phyloP scores from a whole-genome alignment of 2,113 vertebrate species.

The Cebus imitator region DNA sequence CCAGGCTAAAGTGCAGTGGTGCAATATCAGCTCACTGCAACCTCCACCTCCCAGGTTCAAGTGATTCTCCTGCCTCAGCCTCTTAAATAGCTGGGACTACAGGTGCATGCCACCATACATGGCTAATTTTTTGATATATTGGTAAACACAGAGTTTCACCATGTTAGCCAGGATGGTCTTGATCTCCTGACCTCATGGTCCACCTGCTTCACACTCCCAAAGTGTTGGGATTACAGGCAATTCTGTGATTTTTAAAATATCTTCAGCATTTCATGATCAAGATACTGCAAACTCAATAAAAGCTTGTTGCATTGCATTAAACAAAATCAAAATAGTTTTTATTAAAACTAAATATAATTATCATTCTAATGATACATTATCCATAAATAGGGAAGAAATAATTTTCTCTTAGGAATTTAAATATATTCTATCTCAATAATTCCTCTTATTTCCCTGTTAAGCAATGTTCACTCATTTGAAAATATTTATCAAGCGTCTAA shows the following conservation, averaged over 20 bases:
- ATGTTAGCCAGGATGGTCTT: too few relatives aligned
- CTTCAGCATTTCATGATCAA: neutral
- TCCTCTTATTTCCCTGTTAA: constrained; percentile 20
- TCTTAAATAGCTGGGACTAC: too few relatives aligned
- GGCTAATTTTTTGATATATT: too few relatives aligned
- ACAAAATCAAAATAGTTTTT: constrained; percentile 38
- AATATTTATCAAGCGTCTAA: constrained; percentile 20
- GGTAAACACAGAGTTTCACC: too few relatives aligned
- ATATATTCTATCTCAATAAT: constrained; percentile 16
- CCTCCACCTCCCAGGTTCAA: too few relatives aligned
- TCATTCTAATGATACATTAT: constrained; percentile 4
- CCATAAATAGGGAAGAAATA: constrained; percentile 19
- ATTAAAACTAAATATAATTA: constrained; percentile 17
- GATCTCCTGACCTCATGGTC: too few relatives aligned
- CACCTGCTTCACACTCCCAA: too few relatives aligned
- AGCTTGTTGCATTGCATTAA: neutral
- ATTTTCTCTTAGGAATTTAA: constrained; percentile 41
- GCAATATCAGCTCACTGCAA: too few relatives aligned
- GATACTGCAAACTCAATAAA: neutral
- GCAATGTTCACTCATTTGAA: constrained; percentile 30
- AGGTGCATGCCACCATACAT: too few relatives aligned
- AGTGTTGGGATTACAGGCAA: neutral
- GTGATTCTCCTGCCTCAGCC: too few relatives aligned
- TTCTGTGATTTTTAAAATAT: neutral
- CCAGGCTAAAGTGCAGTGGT: too few relatives aligned